phyloP scores from a whole-genome alignment of 2,888 invertebrate genomes.

The Pseudeuparius sepicola region DNA sequence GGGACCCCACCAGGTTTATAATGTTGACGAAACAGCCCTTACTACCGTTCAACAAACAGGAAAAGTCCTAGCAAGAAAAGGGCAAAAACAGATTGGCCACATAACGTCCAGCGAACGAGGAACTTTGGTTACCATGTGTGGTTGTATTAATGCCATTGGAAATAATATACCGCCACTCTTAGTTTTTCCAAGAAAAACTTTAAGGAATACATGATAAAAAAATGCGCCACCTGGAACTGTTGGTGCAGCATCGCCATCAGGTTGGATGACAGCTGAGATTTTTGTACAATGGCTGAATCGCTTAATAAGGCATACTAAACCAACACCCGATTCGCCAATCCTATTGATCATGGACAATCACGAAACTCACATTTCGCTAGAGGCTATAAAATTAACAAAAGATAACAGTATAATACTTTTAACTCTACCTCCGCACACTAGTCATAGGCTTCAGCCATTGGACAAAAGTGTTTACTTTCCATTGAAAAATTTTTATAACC shows the following conservation, averaged over 20 bases:
- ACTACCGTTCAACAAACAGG: slow-evolving; percentile 19
- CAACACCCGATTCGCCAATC: slow-evolving; percentile 11
- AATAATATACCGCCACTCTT: slow-evolving; percentile 19
- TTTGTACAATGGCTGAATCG: slow-evolving; percentile 13
- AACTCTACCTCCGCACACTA: slow-evolving; percentile 11
- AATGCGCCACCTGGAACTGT: slow-evolving; percentile 15
- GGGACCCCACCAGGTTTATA: slow-evolving; percentile 15
- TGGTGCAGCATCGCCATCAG: slow-evolving; percentile 14
- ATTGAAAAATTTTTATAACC: slow-evolving; percentile 8
- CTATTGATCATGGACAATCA: slow-evolving; percentile 17
- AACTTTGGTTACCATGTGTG: slow-evolving; percentile 16
- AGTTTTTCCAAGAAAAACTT: slow-evolving; percentile 18
- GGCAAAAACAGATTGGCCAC: slow-evolving; percentile 21
- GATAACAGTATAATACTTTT: slow-evolving; percentile 15
- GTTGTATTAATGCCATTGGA: slow-evolving; percentile 15
- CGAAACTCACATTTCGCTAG: slow-evolving; percentile 8
- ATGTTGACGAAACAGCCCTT: slow-evolving; percentile 17
- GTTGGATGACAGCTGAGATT: slow-evolving; percentile 14
- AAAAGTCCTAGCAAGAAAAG: slow-evolving; percentile 19
- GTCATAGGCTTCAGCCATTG: slow-evolving; percentile 12
- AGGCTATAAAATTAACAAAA: slow-evolving; percentile 10
- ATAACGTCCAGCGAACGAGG: slow-evolving; percentile 16
- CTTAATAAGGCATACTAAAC: slow-evolving; percentile 12
- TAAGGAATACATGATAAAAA: slow-evolving; percentile 11
- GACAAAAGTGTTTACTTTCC: slow-evolving; percentile 12